A percentile compares a stretch with the other conserved stretches of the same genome.
Evolutionary conservation across 2,113 vertebrate species (phyloP).

Genomic region (Paramisgurnus dabryanus): DNA sequence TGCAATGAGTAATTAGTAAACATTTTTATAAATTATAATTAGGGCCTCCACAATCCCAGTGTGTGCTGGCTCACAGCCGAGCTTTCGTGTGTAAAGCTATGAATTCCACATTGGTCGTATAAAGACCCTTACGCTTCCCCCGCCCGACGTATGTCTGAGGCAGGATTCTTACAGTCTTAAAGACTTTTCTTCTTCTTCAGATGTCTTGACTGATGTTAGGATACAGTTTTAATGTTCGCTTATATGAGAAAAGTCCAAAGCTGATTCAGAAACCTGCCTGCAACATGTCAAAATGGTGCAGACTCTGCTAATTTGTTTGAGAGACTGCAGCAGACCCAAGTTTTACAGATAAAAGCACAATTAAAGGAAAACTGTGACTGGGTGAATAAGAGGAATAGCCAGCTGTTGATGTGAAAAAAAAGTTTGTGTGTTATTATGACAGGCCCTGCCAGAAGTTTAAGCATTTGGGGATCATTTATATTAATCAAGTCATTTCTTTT

Average conservation of each 20-base stretch:
- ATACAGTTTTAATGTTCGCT: neutral
- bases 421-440: no score
- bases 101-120: constrained; percentile 6
- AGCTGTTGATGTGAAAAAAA: no score
- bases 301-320: no score
- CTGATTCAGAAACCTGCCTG: neutral
- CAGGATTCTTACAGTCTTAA: neutral
- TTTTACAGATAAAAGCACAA: neutral
- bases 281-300: neutral
- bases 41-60: constrained; percentile 60
- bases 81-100: constrained; percentile 70
- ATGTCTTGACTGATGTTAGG: no score
- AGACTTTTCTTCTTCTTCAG: neutral
- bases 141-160: neutral
- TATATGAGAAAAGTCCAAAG: neutral
- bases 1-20: constrained; percentile 70
- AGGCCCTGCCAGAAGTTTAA: neutral
- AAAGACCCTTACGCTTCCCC: neutral
- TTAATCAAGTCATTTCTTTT: neutral
- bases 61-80: constrained; percentile 72
- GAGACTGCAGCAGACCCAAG: neutral
- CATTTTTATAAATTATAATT: constrained; percentile 72
- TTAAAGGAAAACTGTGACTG: no score
- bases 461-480: neutral
- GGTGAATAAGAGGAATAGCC: no score